Evolutionary conservation across 2,113 vertebrate genomes (phyloP).

Genomic region (Chauna torquata): DNA sequence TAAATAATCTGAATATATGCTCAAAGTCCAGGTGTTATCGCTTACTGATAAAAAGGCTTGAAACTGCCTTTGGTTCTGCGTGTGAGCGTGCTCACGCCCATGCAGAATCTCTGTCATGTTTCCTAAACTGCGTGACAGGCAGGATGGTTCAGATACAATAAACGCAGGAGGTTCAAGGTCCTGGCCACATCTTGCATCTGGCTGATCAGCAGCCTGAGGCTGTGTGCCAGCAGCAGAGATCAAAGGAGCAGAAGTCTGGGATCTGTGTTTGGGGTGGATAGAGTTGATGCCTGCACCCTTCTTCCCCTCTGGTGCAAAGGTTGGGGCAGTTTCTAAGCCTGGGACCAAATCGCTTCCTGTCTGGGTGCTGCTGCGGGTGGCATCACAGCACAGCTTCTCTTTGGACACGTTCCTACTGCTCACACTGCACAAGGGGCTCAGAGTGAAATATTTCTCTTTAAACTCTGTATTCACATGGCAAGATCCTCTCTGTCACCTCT

Average conservation of each 20-base stretch:
- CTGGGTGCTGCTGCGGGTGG: background rate
- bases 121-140: background rate
- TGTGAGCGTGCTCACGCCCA: background rate
- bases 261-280: background rate
- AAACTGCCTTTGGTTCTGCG: rapidly evolving
- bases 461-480: background rate
- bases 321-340: background rate
- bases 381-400: background rate
- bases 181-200: background rate
- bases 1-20: background rate
- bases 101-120: background rate
- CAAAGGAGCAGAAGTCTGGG: background rate
- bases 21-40: background rate
- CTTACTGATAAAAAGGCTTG: background rate
- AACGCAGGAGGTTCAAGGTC: background rate
- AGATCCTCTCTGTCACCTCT: slow-evolving; percentile 13
- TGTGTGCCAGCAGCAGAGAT: background rate
- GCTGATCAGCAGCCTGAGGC: background rate
- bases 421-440: background rate
- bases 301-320: background rate
- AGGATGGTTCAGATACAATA: background rate
- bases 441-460: background rate
- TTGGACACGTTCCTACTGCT: background rate
- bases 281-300: background rate
- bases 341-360: background rate